These are phyloP conservation scores for Trachelus stipa DNA, from an alignment of 2,888 invertebrate genomes.

Conservation along the genomic window DNA sequence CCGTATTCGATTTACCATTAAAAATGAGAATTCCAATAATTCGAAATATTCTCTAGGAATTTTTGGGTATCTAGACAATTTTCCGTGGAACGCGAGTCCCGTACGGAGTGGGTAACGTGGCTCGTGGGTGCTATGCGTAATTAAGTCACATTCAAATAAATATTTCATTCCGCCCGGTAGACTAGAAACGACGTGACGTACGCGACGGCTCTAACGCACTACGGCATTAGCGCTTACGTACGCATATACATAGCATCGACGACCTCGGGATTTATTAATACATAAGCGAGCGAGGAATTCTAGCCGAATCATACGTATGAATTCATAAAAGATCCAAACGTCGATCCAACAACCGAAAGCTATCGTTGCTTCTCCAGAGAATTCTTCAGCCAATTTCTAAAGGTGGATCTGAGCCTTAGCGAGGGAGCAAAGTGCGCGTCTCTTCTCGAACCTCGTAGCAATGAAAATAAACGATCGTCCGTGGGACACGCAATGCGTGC, in stretches of 20 bases:
- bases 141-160: constrained; percentile 40
- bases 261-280: neutral
- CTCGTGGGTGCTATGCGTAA: constrained; percentile 32
- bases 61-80: neutral
- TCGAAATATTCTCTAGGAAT: neutral
- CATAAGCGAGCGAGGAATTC: neutral
- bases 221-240: neutral
- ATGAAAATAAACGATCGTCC: constrained; percentile 6
- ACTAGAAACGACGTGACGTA: constrained; percentile 4
- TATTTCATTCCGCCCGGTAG: constrained; percentile 35
- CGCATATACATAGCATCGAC: neutral
- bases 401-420: neutral
- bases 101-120: constrained; percentile 28
- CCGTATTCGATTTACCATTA: neutral
- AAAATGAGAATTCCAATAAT: neutral
- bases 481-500: constrained; percentile 2
- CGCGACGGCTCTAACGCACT: neutral
- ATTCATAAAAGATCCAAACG: neutral
- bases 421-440: neutral
- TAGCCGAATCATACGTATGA: too few relatives aligned
- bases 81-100: constrained; percentile 20
- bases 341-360: neutral
- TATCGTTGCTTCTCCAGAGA: neutral
- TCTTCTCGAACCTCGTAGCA: neutral
- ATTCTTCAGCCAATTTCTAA: neutral